Evolutionary conservation across 1,140 invertebrate species (phyloP).

Genomic region (Bombus soroeensis): DNA sequence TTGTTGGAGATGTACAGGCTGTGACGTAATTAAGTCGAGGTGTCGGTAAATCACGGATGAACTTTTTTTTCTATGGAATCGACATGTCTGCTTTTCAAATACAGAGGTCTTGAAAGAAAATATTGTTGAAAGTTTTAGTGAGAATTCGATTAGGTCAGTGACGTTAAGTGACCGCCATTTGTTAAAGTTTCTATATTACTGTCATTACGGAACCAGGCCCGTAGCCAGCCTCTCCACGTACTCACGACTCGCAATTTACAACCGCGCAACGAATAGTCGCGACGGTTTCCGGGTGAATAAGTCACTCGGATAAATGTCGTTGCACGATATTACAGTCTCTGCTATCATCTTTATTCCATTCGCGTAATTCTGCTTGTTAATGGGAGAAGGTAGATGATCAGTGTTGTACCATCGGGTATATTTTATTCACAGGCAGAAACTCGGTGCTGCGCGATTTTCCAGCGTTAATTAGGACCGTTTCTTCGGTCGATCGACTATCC

Average conservation of each 20-base stretch:
- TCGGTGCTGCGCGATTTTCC: background rate
- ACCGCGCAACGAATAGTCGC: conserved; percentile 15
- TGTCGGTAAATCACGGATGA: background rate
- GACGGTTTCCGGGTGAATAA: conserved; percentile 43
- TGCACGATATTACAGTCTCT: conserved; percentile 29
- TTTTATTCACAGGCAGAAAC: background rate
- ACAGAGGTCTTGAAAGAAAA: too few relatives aligned
- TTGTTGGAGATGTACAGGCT: too few relatives aligned
- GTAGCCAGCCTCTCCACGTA: background rate
- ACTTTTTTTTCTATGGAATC: background rate
- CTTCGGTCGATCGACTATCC: background rate
- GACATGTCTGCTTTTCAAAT: too few relatives aligned
- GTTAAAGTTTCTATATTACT: conserved; percentile 20
- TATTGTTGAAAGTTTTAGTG: too few relatives aligned
- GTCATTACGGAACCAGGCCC: conserved; percentile 17
- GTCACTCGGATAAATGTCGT: conserved; percentile 37
- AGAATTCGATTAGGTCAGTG: background rate
- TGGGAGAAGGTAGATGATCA: background rate
- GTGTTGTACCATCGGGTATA: conserved; percentile 17
- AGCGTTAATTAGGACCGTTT: conserved; percentile 29
- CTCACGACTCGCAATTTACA: conserved; percentile 1
- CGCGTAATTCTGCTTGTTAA: conserved; percentile 35
- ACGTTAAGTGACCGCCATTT: background rate
- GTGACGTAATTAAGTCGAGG: background rate
- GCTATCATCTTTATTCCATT: conserved; percentile 8